Percentiles rank a stretch among this genome's conserved stretches.
Conservation (phyloP, 64 coral and sea anemone species). For the Trachythela sp. region DNA sequence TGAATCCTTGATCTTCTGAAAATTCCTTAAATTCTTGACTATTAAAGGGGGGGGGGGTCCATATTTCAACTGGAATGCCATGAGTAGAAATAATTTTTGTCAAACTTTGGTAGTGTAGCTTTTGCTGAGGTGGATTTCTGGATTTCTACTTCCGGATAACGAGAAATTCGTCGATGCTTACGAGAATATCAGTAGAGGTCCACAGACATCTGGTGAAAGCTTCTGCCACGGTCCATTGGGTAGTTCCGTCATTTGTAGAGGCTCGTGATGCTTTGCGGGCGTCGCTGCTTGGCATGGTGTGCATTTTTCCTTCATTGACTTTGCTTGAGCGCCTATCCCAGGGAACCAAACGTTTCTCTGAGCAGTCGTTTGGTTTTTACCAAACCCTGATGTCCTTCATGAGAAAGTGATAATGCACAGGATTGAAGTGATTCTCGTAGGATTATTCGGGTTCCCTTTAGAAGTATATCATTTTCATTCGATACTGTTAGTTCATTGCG, state of each 20-base stretch:
- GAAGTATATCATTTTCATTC: too few species aligned
- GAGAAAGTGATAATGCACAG: too few species aligned
- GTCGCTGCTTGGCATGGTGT: background rate
- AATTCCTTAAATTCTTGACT: background rate
- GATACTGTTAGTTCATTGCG: too few species aligned
- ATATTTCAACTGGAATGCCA: background rate
- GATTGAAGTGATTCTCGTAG: too few species aligned
- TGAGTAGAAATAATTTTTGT: background rate
- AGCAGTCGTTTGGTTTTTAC: too few species aligned
- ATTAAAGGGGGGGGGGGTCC: background rate
- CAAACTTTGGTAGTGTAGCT: background rate
- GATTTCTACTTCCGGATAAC: slow-evolving; percentile 7
- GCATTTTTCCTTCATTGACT: background rate
- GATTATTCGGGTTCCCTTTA: too few species aligned
- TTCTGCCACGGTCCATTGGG: too few species aligned
- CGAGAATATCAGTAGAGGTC: background rate
- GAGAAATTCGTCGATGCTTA: background rate
- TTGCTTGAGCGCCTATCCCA: background rate
- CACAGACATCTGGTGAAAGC: too few species aligned
- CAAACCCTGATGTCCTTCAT: too few species aligned
- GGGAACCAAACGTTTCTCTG: background rate
- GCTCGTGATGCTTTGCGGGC: background rate
- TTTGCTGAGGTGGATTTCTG: background rate
- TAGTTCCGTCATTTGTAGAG: too few species aligned
- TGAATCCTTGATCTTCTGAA: background rate